Base-by-base conservation (phyloP, 1,140 invertebrate genomes). In the Venustaconcha ellipsiformis region DNA sequence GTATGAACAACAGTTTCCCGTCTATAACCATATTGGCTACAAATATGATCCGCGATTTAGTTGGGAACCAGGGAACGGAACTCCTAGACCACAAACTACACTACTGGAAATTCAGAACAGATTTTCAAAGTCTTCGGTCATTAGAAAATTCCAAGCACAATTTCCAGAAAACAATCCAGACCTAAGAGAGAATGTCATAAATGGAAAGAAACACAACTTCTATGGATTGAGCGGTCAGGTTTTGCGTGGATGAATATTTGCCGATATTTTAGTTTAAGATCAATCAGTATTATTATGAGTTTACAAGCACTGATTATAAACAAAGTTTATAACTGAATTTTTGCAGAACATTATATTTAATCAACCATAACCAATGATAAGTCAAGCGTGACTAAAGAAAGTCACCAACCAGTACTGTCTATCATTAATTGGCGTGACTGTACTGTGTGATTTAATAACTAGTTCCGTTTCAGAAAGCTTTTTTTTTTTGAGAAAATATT, bases 181-280 rank as follows among this genome's bases (percentile, higher is more conserved):
- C 73, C 79, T 89, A 26, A 67, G 87, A 73, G 67, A 82, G 67
- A 88, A 89, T 76, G 82, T 88, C 64, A 73, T 69, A 15, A 70
- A 72, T 8, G 88, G 88, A 62, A 87, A 86, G 77, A 88, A 88
- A 76, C 88, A 89, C 67, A 70, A 63, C 18, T 89, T 89, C 72
- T 80, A 73, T 64, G 84, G 85, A 56, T 78, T 87, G 70, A 86
- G 86, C 79, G 77, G 82, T 30, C 85, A 87, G 72, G 69, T 86
- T 37, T 67, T 89, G 37, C 87, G 83, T 64, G 87, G 87, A 17
- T 86, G 63, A 82, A 15, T 55, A 23, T 37, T 30, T 48, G 37
- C 0, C 37, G 11, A 48, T 48, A 48, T 48, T 48, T 48, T 48
- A 48, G 0, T 48, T 48, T 0, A 48, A 48, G 37, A 48, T 48